phyloP scores from a whole-genome alignment of 2,797 vertebrate species.

The Myotis vivesi region DNA sequence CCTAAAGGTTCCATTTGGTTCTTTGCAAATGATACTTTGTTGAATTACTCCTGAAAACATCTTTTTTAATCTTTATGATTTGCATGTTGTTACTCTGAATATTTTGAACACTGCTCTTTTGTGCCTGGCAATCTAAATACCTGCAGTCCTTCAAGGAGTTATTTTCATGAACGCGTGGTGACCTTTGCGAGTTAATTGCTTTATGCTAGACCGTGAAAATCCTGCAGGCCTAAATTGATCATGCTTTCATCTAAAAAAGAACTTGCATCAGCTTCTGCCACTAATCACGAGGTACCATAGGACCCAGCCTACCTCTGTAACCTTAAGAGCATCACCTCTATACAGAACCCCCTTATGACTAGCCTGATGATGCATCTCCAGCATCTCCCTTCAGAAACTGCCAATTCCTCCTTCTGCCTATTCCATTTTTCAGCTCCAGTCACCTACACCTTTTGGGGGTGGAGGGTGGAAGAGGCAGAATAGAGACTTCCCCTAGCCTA shows the following conservation, averaged over 20 bases:
- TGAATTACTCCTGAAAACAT: neutral
- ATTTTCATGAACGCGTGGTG: slow-evolving; percentile 35
- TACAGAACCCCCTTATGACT: neutral
- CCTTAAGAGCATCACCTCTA: neutral
- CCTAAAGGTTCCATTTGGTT: neutral
- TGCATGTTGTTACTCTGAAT: neutral
- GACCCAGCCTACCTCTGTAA: neutral
- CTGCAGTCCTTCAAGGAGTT: neutral
- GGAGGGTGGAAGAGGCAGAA: neutral
- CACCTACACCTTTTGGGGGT: neutral
- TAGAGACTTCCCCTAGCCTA: neutral
- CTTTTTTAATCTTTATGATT: neutral
- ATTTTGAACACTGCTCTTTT: neutral
- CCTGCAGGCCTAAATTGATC: neutral
- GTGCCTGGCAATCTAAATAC: neutral
- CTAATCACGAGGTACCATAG: neutral
- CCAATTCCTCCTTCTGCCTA: neutral
- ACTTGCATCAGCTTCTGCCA: neutral
- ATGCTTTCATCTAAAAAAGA: slow-evolving; percentile 44
- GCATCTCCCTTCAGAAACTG: too few relatives aligned
- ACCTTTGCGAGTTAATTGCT: slow-evolving; percentile 54
- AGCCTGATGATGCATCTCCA: neutral
- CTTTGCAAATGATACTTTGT: neutral
- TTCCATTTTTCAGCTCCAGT: neutral
- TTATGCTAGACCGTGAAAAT: slow-evolving; percentile 24